Percentiles rank a stretch among this genome's conserved stretches.
Evolutionary conservation across 2,888 invertebrate genomes (phyloP).

Genomic region (Panorpa germanica): DNA sequence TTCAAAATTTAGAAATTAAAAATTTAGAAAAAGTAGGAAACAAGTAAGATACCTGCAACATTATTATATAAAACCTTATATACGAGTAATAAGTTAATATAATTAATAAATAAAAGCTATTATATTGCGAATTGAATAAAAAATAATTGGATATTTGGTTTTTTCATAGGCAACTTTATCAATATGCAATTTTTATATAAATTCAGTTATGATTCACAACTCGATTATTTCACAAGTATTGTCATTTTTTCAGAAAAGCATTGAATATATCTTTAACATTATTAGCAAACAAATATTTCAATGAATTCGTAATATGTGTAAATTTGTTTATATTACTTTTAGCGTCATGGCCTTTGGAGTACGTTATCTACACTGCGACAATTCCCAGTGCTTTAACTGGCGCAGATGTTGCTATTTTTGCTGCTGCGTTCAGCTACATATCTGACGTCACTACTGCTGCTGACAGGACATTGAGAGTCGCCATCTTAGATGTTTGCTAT

Average conservation of each 20-base stretch:
- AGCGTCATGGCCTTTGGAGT: slow-evolving; percentile 50
- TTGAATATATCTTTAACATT: slow-evolving; percentile 1
- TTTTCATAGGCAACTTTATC: not conserved
- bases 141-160: not conserved
- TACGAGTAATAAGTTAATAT: no score
- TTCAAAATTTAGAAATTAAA: no score
- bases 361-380: slow-evolving; percentile 54
- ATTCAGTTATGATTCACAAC: not conserved
- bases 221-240: not conserved
- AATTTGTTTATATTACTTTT: no score
- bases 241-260: not conserved
- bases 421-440: slow-evolving; percentile 60
- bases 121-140: no score
- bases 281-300: not conserved
- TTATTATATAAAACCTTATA: no score
- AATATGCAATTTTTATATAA: not conserved
- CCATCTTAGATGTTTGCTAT: slow-evolving; percentile 65
- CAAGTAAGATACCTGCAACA: no score
- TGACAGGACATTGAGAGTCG: slow-evolving; percentile 58
- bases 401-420: slow-evolving; percentile 63
- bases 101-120: not conserved
- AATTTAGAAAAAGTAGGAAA: no score
- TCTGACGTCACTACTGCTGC: slow-evolving; percentile 52
- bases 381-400: slow-evolving; percentile 60
- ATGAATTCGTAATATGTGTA: not conserved